Percentiles rank a stretch among this genome's conserved stretches.
Conservation (phyloP, 2,113 vertebrate genomes). For the Sander vitreus region DNA sequence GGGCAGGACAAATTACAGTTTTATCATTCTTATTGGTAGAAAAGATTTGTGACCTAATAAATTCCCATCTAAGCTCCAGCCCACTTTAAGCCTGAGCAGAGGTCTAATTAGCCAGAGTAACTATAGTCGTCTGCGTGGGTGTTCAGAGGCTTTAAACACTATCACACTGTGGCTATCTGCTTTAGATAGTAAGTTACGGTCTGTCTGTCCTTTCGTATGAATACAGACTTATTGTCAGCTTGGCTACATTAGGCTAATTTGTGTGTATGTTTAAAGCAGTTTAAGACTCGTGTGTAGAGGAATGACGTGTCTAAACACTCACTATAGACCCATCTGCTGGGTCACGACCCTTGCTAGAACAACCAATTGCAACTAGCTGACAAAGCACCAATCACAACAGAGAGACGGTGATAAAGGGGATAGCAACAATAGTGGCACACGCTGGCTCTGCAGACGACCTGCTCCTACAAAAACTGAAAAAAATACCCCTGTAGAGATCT, state of each 20-base stretch:
- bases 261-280: constrained; percentile 36
- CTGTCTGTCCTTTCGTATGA: background rate
- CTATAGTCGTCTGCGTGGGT: too few relatives aligned
- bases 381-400: constrained; percentile 74
- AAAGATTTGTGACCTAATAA: too few relatives aligned
- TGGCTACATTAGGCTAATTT: constrained; percentile 8
- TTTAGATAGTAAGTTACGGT: background rate
- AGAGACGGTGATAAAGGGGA: constrained; percentile 48
- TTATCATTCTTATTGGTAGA: too few relatives aligned
- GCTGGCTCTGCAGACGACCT: constrained; percentile 58
- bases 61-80: too few relatives aligned
- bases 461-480: constrained; percentile 19
- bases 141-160: background rate
- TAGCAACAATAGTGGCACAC: constrained; percentile 78
- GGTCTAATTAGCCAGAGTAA: too few relatives aligned
- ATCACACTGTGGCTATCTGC: constrained; percentile 2
- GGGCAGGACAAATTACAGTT: too few relatives aligned
- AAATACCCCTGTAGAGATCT: constrained; percentile 20
- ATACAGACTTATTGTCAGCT: background rate
- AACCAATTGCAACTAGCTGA: constrained; percentile 67
- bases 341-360: constrained; percentile 71
- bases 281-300: constrained; percentile 49
- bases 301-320: constrained; percentile 53
- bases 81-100: too few relatives aligned
- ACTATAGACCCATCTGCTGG: constrained; percentile 80